Evolutionary conservation across 1,140 invertebrate species (phyloP), one percentile per base, ranked within the genome.

Genomic region (Heliothis subflexa): DNA sequence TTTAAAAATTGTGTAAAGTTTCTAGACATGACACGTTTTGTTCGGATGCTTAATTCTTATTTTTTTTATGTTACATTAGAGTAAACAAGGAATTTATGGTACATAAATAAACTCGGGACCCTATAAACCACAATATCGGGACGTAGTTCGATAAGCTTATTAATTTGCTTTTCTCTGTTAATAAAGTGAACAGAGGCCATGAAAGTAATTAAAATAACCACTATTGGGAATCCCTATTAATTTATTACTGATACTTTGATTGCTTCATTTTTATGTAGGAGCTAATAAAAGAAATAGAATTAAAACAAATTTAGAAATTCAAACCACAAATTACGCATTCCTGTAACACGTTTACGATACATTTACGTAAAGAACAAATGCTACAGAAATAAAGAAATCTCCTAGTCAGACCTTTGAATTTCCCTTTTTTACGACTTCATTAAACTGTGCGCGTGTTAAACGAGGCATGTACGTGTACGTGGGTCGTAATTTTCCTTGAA

Each of bases 381-480:
- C 25, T 64, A 52, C 62, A 33, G 11, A 33, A n/a, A 52, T 11
- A 73, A 68, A 66, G 45, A 75, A 78, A 79, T 72, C 54, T 28
- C 49, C 21, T 47, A 75, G 59, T n/a, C 21, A 62, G 62, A 81
- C 71, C 54, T 83, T 75, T 62, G 73, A 82, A 81, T 84, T 81
- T 78, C 64, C 78, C 33, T 80, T 87, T 66, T 86, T 85, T 83
- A 86, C 78, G 84, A 80, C 81, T 79, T 84, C 84, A 78, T 86
- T 80, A 85, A 83, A 84, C 55, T 47, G 81, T 52, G 79, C 81
- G 83, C 77, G 74, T 84, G 83, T 83, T 81, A 85, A 85, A 88
- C 78, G 85, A 79, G 78, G 73, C 83, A 54, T 80, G 71, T 79
- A 47, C 72, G 71, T 80, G 71, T 79, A 47, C 72, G 71, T 62